Conservation (phyloP, 2,888 invertebrate genomes). For the Mongoloraphidia duomilia region DNA sequence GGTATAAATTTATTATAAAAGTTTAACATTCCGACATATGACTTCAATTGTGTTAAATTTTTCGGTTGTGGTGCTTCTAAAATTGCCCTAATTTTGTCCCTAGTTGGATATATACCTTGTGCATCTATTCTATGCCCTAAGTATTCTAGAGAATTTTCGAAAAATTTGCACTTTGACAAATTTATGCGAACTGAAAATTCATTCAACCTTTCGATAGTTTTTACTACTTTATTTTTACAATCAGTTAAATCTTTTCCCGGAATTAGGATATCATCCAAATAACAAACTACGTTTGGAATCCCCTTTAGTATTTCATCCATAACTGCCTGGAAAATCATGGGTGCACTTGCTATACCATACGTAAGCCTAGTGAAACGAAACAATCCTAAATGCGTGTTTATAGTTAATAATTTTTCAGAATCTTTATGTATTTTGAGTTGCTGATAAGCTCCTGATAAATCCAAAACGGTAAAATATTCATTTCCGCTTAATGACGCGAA, state of each 20-base stretch:
- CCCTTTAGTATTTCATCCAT: constrained; percentile 17
- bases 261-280: constrained; percentile 20
- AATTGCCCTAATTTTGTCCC: constrained; percentile 18
- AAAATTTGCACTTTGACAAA: constrained; percentile 19
- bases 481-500: constrained; percentile 15
- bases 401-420: constrained; percentile 14
- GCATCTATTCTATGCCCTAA: constrained; percentile 20
- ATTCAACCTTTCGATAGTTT: constrained; percentile 16
- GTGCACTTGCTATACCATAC: constrained; percentile 20
- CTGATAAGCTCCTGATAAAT: constrained; percentile 13
- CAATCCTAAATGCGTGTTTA: constrained; percentile 19
- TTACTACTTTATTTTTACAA: constrained; percentile 16
- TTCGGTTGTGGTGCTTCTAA: constrained; percentile 16
- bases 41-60: constrained; percentile 15
- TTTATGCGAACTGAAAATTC: constrained; percentile 18
- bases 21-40: constrained; percentile 23
- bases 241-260: constrained; percentile 15
- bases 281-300: constrained; percentile 10
- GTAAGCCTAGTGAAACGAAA: constrained; percentile 18
- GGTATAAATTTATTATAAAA: constrained; percentile 25
- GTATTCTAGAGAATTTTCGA: constrained; percentile 15
- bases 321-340: constrained; percentile 22
- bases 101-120: constrained; percentile 18
- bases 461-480: constrained; percentile 15
- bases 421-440: constrained; percentile 10